Evolutionary conservation across 2,113 vertebrate species (phyloP), one percentile per base, ranked within the genome.

Genomic region (Myotis brandtii): DNA sequence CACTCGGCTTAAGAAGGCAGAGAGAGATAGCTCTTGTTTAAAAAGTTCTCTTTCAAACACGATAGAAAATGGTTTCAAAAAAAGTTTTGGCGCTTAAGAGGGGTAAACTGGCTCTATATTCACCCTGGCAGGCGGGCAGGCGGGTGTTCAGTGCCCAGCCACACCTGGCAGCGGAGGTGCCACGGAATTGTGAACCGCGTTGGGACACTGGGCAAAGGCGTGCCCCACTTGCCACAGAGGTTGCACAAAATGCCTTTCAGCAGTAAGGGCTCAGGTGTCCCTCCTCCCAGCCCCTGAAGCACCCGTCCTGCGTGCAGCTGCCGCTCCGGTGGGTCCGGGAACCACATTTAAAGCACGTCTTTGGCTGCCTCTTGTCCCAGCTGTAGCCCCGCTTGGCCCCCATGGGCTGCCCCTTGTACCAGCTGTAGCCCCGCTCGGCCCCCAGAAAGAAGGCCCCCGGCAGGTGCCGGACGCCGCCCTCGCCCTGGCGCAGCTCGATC

Each of bases 321-420:
- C 96, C 96, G 69, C 97, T 98, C 97, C 97, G 92, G 85, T 98
- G 97, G 96, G 97, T 98, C 92, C 96, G 95, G 93, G 97, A 98
- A 56, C 97, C 97, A 91, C 97, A 97, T 32, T 96, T 97, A 62
- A 97, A 98, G 85, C 97, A 97, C 67, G 97, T 98, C 37, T 37
- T 37, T 2, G n/a, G n/a, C n/a, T n/a, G n/a, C n/a, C n/a, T n/a
- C n/a, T n/a, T n/a, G n/a, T n/a, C n/a, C n/a, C n/a, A 37, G 37
- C 96, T 98, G 95, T 98, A 97, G n/a, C 97, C 97, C 67, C 97
- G 67, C 95, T 98, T 97, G 11, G 97, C 95, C 13, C 97, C 97
- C 56, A 98, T 97, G 85, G 97, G 97, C 82, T 98, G 97, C 73
- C 97, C 97, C 94, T 98, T 97, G 96, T 97, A 97, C 97, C 97